Evolutionary conservation across 2,113 vertebrate genomes (phyloP), one percentile per base, ranked within the genome.

Genomic region (Ochotona princeps): DNA sequence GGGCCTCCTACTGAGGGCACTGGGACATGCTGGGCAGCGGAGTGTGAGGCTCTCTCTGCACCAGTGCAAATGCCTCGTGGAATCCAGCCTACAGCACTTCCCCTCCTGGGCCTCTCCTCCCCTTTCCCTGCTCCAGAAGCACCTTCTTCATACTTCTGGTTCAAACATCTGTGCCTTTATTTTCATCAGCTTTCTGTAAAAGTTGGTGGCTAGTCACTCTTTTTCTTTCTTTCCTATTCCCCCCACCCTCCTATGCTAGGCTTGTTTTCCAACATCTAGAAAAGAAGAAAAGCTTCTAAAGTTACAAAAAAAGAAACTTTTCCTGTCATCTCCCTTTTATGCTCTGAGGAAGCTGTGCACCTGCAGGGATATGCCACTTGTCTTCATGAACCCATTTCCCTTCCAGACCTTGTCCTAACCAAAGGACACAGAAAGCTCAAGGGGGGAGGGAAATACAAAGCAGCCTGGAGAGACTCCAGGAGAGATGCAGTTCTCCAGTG

Each of bases 21-120:
- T 0, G 0, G 9, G 6, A 2, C 1, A 18, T 61, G 57, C 82
- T 67, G 35, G 63, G 30, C 44, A 0, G n/a, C 10, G n/a, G 57
- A 0, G 14, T 7, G 8, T n/a, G 20, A 0, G 15, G n/a, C 10
- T 65, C 67, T 63, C 15, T 25, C 14, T 69, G 18, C 35, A 32
- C 23, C 4, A 26, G 26, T 32, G 23, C 10, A 35, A 30, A 32
- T 2, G 51, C 18, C 28, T 54, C 30, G 9, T 12, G 67, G 28
- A 57, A 30, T 25, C 63, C 23, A 67, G 15, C 8, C n/a, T 67
- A 20, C 0, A 0, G 7, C 1, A 13, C 3, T 65, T 51, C 28
- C 26, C 23, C 61, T 63, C 17, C n/a, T 73, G 38, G 38, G 76
- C 32, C 30, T 69, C 54, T 61, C n/a, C 78, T 78, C 18, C 20